Percentiles rank a stretch among this genome's conserved stretches.
These are phyloP conservation scores for Callipepla californica DNA, from an alignment of 2,113 vertebrate species.

Conservation along the genomic window DNA sequence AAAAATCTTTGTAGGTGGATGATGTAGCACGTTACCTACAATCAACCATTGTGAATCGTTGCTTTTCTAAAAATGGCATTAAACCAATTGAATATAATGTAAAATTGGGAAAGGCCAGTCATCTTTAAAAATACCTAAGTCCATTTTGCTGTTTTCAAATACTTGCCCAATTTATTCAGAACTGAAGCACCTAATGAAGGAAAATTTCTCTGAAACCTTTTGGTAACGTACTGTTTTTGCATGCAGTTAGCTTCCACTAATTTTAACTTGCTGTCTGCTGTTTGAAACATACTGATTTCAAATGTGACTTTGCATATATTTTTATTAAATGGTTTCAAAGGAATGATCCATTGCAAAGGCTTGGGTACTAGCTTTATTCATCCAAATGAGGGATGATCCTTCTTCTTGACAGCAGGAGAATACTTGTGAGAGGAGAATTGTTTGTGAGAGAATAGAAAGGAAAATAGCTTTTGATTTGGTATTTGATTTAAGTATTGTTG, in stretches of 20 bases:
- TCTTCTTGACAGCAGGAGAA: background rate
- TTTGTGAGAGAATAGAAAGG: background rate
- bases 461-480: background rate
- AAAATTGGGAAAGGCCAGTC: background rate
- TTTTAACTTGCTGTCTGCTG: background rate
- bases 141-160: background rate
- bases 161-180: background rate
- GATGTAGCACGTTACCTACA: background rate
- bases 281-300: background rate
- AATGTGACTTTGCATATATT: background rate
- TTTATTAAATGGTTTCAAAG: background rate
- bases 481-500: background rate
- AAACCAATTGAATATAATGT: background rate
- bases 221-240: background rate
- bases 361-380: background rate
- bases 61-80: background rate
- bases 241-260: background rate
- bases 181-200: background rate
- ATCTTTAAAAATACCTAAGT: background rate
- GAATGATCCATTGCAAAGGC: background rate
- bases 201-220: background rate
- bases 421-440: background rate
- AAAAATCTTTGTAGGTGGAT: background rate
- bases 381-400: background rate
- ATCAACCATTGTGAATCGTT: background rate